Evolutionary conservation across 2,797 vertebrate genomes (phyloP), one percentile per base, ranked within the genome.

Genomic region (Ammospiza maritima): DNA sequence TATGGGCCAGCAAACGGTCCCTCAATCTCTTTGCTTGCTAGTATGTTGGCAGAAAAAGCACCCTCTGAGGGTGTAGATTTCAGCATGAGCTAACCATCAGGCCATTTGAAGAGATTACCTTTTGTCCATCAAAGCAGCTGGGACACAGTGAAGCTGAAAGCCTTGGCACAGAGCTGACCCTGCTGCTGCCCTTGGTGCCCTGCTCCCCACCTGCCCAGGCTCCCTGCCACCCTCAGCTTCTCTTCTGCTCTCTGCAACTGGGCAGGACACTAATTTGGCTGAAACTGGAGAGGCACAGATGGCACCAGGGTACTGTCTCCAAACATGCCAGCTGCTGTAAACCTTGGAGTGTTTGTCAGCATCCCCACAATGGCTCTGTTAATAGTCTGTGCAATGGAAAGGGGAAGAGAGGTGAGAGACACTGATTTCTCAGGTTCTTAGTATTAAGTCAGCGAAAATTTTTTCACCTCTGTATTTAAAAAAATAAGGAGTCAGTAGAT

Each of bases 251-350:
- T 51, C 62, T 83, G 65, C 23, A 48, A 51, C 47, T 56, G 93
- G 87, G 51, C 66, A 75, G 47, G 40, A 91, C 58, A 30, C 70
- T 91, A 80, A 89, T 77, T 89, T 96, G 90, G 62, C 94, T 92
- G 62, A 72, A 69, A 75, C 11, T 50, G 58, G 66, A 89, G 62
- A 91, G 54, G 76, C 85, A 88, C 85, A 96, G 92, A 89, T 93
- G 92, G 81, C 47, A 91, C 40, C 50, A 75, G 65, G 26, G 15
- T 78, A 38, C 72, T 73, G 70, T 70, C 90, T 94, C 48, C 62
- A 93, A 93, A 93, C 45, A 75, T 51, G 85, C 66, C 90, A 96
- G 87, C 82, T 96, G 89, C 91, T 78, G 38, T 65, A 85, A 93
- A 83, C 75, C 84, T 73, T 64, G 67, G 45, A 61, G 53, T 44